Evolutionary conservation across 2,888 invertebrate genomes (phyloP).

Genomic region (Sinohyriopsis cumingii): DNA sequence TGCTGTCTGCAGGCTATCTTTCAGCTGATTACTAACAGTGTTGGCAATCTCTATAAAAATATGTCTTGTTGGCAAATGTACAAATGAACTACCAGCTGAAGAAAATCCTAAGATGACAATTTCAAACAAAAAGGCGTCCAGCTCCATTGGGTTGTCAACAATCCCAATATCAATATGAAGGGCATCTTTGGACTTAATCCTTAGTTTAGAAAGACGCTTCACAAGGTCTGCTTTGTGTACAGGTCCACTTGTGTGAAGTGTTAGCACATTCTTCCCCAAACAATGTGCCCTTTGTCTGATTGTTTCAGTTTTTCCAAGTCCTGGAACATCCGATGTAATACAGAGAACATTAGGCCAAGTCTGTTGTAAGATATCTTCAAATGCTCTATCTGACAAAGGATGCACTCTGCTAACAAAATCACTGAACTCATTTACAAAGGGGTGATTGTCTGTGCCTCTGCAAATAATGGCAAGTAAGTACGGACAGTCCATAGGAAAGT

Average conservation of each 20-base stretch:
- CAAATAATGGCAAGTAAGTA: constrained; percentile 28
- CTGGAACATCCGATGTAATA: constrained; percentile 30
- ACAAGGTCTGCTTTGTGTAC: constrained; percentile 16
- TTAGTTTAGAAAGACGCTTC: constrained; percentile 10
- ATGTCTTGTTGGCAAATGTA: constrained; percentile 15
- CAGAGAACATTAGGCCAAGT: constrained; percentile 18
- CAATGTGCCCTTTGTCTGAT: constrained; percentile 15
- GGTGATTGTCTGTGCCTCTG: constrained; percentile 22
- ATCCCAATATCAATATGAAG: constrained; percentile 37
- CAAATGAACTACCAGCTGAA: constrained; percentile 10
- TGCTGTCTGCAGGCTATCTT: constrained; percentile 25
- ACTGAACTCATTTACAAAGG: constrained; percentile 26
- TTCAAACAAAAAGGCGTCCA: constrained; percentile 40
- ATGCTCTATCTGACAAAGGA: constrained; percentile 5
- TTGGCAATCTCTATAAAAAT: constrained; percentile 37
- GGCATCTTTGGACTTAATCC: constrained; percentile 12
- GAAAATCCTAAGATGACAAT: constrained; percentile 21
- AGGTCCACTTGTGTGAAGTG: constrained; percentile 35
- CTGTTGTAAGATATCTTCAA: constrained; percentile 5
- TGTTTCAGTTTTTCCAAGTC: constrained; percentile 33
- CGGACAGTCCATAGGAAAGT: background rate
- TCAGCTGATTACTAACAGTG: constrained; percentile 20
- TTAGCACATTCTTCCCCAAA: constrained; percentile 4
- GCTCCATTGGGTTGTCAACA: constrained; percentile 13
- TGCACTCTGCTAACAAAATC: constrained; percentile 9